A percentile compares a stretch with the other conserved stretches of the same genome.
phyloP scores from a whole-genome alignment of 2,797 vertebrate genomes.

The Phyllotis vaccarum region DNA sequence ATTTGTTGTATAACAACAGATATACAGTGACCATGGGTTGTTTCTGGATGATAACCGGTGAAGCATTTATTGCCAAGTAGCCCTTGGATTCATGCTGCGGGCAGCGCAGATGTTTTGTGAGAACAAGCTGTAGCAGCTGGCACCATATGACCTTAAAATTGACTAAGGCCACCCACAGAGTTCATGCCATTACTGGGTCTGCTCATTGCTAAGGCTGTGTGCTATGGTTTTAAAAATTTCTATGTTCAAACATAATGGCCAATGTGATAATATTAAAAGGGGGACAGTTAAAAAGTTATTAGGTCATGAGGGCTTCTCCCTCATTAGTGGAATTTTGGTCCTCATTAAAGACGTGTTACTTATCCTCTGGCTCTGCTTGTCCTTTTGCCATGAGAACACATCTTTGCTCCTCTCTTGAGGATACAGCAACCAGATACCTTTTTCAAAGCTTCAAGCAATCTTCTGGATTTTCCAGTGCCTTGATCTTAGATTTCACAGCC shows the following conservation, averaged over 20 bases:
- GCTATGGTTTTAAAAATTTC: neutral
- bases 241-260: neutral
- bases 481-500: neutral
- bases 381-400: neutral
- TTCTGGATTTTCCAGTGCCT: neutral
- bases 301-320: neutral
- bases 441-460: neutral
- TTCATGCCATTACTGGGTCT: neutral
- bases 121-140: neutral
- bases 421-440: neutral
- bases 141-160: neutral
- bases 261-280: neutral
- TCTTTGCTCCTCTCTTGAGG: neutral
- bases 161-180: neutral
- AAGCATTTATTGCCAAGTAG: neutral
- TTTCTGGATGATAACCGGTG: neutral
- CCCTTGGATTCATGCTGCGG: neutral
- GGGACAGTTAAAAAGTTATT: neutral
- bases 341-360: neutral
- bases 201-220: neutral
- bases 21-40: neutral
- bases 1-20: neutral
- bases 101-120: neutral
- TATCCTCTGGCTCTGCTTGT: neutral
- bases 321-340: neutral